phyloP scores from a whole-genome alignment of 2,113 vertebrate genomes.

The Fukomys damarensis region DNA sequence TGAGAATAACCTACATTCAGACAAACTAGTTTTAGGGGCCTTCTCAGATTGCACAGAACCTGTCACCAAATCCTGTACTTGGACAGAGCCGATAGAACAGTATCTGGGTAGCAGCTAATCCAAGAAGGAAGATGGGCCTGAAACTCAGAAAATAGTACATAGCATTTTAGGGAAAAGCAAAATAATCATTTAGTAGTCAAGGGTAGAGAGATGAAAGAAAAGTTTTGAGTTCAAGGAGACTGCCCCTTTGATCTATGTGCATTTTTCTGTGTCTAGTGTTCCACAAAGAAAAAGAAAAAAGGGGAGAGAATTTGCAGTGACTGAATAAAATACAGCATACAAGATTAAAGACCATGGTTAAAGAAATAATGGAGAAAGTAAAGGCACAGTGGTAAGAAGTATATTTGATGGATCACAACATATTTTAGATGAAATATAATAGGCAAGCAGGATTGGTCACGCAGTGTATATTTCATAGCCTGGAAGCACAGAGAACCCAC shows the following conservation, averaged over 20 bases:
- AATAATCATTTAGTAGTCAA: slow-evolving; percentile 1
- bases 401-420: neutral
- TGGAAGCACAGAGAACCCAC: neutral
- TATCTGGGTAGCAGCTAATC: neutral
- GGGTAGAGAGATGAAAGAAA: neutral
- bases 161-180: neutral
- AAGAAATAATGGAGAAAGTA: neutral
- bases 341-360: slow-evolving; percentile 12
- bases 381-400: neutral
- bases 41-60: neutral
- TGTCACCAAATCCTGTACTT: neutral
- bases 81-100: neutral
- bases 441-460: neutral
- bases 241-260: neutral
- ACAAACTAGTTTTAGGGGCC: neutral
- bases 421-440: neutral
- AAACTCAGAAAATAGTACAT: neutral
- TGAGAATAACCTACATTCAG: neutral
- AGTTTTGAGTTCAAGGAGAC: slow-evolving; percentile 15
- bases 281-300: neutral
- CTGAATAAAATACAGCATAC: neutral
- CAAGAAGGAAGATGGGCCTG: neutral
- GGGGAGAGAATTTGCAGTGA: neutral
- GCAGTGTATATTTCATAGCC: neutral
- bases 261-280: slow-evolving; percentile 9